Conservation (phyloP, 2,113 vertebrate species). For the Myocastor coypus region DNA sequence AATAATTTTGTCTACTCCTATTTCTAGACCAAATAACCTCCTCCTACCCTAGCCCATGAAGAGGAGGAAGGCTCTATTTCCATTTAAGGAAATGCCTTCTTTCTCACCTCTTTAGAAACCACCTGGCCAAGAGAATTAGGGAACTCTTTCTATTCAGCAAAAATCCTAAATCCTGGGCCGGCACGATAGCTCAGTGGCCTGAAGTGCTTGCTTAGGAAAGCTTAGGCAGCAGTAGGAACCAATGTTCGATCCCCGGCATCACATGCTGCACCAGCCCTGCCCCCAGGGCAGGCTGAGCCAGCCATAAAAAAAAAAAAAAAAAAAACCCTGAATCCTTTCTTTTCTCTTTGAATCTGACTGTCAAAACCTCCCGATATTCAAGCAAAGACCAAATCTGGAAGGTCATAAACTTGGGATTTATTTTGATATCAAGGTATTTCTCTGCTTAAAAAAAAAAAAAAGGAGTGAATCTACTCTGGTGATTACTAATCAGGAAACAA, state of each 20-base stretch:
- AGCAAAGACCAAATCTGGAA: constrained; percentile 31
- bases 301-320: no score
- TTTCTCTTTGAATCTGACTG: not conserved
- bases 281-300: no score
- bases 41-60: not conserved
- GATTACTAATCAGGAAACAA: constrained; percentile 32
- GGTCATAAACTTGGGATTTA: not conserved
- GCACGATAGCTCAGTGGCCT: no score
- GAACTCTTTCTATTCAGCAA: not conserved
- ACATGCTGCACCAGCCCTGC: no score
- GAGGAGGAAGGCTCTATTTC: not conserved
- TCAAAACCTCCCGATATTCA: constrained; percentile 47
- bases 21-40: constrained; percentile 52
- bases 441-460: constrained; percentile 38
- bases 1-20: constrained; percentile 13
- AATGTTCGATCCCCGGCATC: no score
- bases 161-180: constrained; percentile 52
- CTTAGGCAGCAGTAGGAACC: no score
- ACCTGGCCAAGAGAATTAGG: not conserved
- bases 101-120: constrained; percentile 51
- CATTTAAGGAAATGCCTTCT: constrained; percentile 34
- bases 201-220: no score
- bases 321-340: constrained; percentile 45
- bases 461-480: not conserved
- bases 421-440: constrained; percentile 10